Evolutionary conservation across 2,113 vertebrate species (phyloP).

Genomic region (Percina caprodes): DNA sequence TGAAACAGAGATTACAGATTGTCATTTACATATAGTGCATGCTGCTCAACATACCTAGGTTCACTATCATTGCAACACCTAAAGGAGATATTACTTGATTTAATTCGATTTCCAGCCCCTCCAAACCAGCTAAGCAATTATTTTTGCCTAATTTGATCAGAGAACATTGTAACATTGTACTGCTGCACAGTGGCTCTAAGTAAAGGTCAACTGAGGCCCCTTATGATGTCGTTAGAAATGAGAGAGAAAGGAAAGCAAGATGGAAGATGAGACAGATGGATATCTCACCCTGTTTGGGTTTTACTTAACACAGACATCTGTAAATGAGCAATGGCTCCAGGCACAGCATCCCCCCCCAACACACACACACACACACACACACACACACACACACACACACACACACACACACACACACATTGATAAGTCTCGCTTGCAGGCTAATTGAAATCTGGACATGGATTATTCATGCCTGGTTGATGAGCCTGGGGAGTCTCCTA

Average conservation of each 20-base stretch:
- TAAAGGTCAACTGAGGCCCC: slow-evolving; percentile 5
- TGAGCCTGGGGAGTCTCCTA: slow-evolving; percentile 71
- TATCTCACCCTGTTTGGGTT: slow-evolving; percentile 37
- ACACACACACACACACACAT: slow-evolving; percentile 29
- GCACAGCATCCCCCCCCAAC: slow-evolving; percentile 5
- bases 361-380: neutral
- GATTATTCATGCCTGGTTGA: slow-evolving; percentile 77
- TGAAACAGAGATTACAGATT: neutral
- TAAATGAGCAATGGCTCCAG: slow-evolving; percentile 66
- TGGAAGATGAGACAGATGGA: slow-evolving; percentile 33
- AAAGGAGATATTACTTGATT: slow-evolving; percentile 4
- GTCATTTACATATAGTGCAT: neutral
- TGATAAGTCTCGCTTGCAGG: slow-evolving; percentile 65
- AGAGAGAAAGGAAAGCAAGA: neutral
- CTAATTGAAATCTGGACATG: slow-evolving; percentile 78
- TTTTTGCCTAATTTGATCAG: slow-evolving; percentile 48
- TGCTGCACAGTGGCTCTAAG: slow-evolving; percentile 4
- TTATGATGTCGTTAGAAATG: neutral
- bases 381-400: slow-evolving; percentile 13
- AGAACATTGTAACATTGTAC: neutral
- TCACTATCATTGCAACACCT: neutral
- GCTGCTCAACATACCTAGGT: too few species aligned
- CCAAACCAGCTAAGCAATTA: slow-evolving; percentile 36
- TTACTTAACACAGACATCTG: slow-evolving; percentile 74
- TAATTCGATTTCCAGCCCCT: neutral